Conservation (phyloP, 2,797 vertebrate genomes). For the Etheostoma perlongum region DNA sequence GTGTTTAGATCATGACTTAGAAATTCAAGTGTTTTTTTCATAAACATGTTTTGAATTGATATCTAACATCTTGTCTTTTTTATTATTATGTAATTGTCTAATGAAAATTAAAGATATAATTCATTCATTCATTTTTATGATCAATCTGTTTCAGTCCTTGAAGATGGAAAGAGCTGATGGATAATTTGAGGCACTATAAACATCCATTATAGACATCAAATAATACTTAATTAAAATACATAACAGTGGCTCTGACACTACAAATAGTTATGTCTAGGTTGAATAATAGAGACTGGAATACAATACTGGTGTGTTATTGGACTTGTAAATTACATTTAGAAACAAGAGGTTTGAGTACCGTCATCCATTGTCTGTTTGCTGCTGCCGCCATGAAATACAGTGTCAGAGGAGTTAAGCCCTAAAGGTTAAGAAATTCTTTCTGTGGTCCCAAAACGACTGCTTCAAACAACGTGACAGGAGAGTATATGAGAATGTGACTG, state of each 20-base stretch:
- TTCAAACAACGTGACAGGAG: slow-evolving; percentile 22
- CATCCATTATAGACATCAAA: slow-evolving; percentile 18
- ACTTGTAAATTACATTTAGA: not conserved
- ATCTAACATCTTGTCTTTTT: not conserved
- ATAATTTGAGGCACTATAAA: slow-evolving; percentile 31
- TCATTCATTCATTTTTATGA: slow-evolving; percentile 20
- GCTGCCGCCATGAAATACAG: slow-evolving; percentile 13
- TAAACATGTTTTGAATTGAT: not conserved
- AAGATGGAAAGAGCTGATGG: slow-evolving; percentile 41
- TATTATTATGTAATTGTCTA: slow-evolving; percentile 1
- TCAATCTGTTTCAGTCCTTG: slow-evolving; percentile 21
- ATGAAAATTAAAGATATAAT: slow-evolving; percentile 15
- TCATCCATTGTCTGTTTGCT: not conserved
- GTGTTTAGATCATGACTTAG: slow-evolving; percentile 23
- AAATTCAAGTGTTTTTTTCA: slow-evolving; percentile 5
- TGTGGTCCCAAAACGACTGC: slow-evolving; percentile 8
- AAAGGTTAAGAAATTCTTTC: slow-evolving; percentile 10
- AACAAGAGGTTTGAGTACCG: not conserved
- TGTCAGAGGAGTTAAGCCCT: not conserved
- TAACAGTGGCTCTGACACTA: slow-evolving; percentile 7
- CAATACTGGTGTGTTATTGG: not conserved
- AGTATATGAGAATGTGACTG: slow-evolving; percentile 17
- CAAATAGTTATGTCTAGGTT: slow-evolving; percentile 7
- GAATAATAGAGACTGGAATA: not conserved
- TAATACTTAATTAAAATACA: slow-evolving; percentile 5